These are phyloP conservation scores for Folsomia manolachei DNA, from an alignment of 2,888 invertebrate species.

Conservation along the genomic window DNA sequence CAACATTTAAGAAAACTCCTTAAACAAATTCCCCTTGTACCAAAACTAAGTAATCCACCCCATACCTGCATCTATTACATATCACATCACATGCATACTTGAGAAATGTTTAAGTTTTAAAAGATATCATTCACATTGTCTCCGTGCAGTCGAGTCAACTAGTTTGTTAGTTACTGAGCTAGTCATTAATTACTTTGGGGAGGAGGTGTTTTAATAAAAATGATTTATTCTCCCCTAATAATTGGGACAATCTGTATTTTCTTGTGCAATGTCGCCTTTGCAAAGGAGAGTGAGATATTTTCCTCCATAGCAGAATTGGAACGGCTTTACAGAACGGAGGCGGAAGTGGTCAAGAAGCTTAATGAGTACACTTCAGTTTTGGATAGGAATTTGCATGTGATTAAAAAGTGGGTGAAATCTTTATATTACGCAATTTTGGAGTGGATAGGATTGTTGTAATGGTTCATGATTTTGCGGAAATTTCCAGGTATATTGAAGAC, in stretches of 20 bases:
- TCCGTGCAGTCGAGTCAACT: too few species aligned
- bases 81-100: too few species aligned
- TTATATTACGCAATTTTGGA: not conserved
- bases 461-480: slow-evolving; percentile 1
- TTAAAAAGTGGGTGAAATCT: slow-evolving; percentile 44
- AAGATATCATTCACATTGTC: too few species aligned
- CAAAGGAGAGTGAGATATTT: slow-evolving; percentile 46
- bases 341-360: slow-evolving; percentile 45
- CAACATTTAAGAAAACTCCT: not conserved
- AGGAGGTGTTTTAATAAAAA: too few species aligned
- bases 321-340: slow-evolving; percentile 47
- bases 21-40: not conserved
- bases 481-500: slow-evolving; percentile 49
- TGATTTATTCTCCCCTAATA: not conserved
- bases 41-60: too few species aligned
- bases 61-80: too few species aligned
- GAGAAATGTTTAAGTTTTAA: too few species aligned
- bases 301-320: slow-evolving; percentile 49
- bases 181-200: too few species aligned
- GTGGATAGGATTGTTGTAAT: not conserved
- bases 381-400: slow-evolving; percentile 43
- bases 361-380: slow-evolving; percentile 42
- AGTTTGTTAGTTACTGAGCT: too few species aligned
- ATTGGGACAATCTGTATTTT: not conserved
- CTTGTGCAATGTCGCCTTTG: not conserved